Base-by-base conservation (phyloP, 1,140 invertebrate species). In the Drosophila ogumai region DNA sequence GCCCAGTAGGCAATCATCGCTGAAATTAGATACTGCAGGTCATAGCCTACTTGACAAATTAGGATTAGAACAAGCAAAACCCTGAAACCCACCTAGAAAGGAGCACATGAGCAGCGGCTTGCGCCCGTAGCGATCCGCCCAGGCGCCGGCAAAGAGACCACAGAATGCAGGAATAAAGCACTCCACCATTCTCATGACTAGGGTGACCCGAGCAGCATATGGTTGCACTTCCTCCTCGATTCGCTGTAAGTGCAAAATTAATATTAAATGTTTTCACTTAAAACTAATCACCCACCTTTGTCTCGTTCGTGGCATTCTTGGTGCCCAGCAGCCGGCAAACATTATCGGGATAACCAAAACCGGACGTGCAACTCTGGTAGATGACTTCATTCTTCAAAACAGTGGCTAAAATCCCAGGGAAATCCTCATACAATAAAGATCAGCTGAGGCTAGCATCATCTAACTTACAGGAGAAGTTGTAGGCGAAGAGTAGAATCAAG, bases 71-170 rank as follows among this genome's bases (percentile, higher is more conserved):
- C 10, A 0, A 15, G 12, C 2, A 0, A 1, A n/a, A n/a, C 0
- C 32, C 3, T 10, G 6, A 38, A 38, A 65, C 73, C 49, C n/a
- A 92, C 91, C 91, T 32, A 91, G 71, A 65, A 93, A 93, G 38
- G 94, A 91, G 19, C 91, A 72, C 31, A 96, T 75, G 13, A 96
- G 79, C 47, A 96, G 80, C 2, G 95, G 95, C 84, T 95, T 96
- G 13, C 96, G 94, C 19, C 96, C 96, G 92, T 95, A 94, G 17
- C 92, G 94, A 90, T 96, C 95, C 55, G 95, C 96, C 95, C 95
- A 96, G 8, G 95, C 94, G 43, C 96, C 96, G 9, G 96, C 80
- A 82, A 96, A 95, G 6, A 96, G 88, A 13, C 95, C 94, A 8
- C 95, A 87, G 25, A 95, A 69, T 1, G 95, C 94, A 3, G 95